Conservation (phyloP, 2,797 vertebrate genomes). For the Xyrichtys novacula region DNA sequence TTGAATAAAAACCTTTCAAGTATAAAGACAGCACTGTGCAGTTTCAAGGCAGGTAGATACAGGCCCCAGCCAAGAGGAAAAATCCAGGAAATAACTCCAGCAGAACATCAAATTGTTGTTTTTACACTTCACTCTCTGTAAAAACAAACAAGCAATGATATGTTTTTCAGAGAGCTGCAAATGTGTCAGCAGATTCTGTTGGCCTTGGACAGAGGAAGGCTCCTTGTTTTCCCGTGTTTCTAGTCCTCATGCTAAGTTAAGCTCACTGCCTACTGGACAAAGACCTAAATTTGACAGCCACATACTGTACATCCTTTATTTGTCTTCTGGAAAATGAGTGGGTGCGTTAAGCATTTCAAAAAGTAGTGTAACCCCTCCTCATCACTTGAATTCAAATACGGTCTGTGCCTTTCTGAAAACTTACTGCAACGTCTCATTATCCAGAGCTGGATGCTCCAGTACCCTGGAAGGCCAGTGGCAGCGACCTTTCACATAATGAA, state of each 20-base stretch:
- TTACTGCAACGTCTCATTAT: conserved; percentile 8
- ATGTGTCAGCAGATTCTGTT: background rate
- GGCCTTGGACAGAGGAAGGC: background rate
- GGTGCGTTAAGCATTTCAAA: background rate
- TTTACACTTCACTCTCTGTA: background rate
- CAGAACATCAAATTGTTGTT: background rate
- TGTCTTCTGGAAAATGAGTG: background rate
- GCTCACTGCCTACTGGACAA: background rate
- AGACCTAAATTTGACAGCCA: background rate
- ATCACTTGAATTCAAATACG: conserved; percentile 2
- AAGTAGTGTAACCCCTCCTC: background rate
- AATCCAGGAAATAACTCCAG: background rate
- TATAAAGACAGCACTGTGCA: background rate
- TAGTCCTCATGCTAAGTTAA: background rate
- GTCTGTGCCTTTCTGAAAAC: background rate
- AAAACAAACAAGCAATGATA: background rate
- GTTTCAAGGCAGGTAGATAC: background rate
- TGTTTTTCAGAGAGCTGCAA: background rate
- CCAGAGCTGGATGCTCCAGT: conserved; percentile 10
- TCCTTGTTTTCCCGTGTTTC: background rate
- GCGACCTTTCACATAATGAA: conserved; percentile 24
- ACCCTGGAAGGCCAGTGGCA: conserved; percentile 6
- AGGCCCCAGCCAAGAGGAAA: background rate
- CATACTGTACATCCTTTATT: background rate
- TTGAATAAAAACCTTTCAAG: background rate